Evolutionary conservation across 2,113 vertebrate genomes (phyloP), one percentile per base, ranked within the genome.

Genomic region (Sapayoa aenigma): DNA sequence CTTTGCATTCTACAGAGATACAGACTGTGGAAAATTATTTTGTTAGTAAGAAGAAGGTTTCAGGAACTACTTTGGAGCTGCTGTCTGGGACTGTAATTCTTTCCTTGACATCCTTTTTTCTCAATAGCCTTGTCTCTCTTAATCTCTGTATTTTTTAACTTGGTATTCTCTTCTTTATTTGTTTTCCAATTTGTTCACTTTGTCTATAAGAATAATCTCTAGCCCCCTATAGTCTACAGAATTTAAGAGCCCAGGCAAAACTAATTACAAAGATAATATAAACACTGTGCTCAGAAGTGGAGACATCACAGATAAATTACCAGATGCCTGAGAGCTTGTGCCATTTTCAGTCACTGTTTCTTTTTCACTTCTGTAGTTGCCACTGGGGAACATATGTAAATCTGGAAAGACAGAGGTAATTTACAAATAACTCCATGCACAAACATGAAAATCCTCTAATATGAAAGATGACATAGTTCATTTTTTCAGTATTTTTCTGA

Each of bases 201-300:
- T 90, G 66, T 79, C 84, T 93, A 46, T 35, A 12, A 69, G 75
- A 85, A 77, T 78, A 75, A 93, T 87, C 81, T 95, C 39, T 27
- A 82, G 53, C 49, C 42, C 9, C 19, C 60, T 60, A 33, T 13
- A 87, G 37, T 13, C 62, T 74, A 53, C 47, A 74, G 75, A 73
- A 96, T 93, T 72, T 90, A 94, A 93, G 60, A 78, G 49, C 27
- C 24, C 9, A 21, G 30, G 91, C 47, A 95, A 94, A 92, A 76
- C 82, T 83, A 95, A 93, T 94, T 95, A 71, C 78, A 85, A 94
- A 94, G 93, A 76, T 95, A 83, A 89, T 87, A 91, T 58, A 93
- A 95, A 87, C 62, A 53, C 74, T 41, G 33, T 53, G 46, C 89
- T 91, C 46, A 18, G 59, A 50, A 83, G 42, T 20, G 74, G 33